These are phyloP conservation scores for Gymnocephalus cernua DNA, from an alignment of 2,113 vertebrate genomes.

Conservation along the genomic window DNA sequence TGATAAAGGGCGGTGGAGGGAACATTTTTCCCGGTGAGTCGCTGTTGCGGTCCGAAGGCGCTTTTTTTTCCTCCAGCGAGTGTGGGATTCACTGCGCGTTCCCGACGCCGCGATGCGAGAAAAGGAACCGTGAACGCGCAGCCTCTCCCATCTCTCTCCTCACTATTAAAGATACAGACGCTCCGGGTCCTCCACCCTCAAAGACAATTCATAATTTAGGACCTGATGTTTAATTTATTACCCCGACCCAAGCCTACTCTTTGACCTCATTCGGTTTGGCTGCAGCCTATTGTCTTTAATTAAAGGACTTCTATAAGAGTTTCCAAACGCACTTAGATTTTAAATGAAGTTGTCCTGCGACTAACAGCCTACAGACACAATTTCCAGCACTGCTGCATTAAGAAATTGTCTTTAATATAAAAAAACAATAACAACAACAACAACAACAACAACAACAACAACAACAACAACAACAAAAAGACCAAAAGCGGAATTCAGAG, in stretches of 20 bases:
- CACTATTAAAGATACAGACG: slow-evolving; percentile 82
- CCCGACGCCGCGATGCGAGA: slow-evolving; percentile 72
- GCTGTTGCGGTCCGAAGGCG: slow-evolving; percentile 72
- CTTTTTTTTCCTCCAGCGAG: slow-evolving; percentile 70
- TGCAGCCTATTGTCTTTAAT: slow-evolving; percentile 39
- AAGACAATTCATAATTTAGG: slow-evolving; percentile 79
- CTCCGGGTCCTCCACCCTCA: slow-evolving; percentile 57
- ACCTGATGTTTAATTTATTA: slow-evolving; percentile 76
- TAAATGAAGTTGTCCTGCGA: not conserved
- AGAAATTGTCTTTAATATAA: not conserved
- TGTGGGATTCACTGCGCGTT: slow-evolving; percentile 77
- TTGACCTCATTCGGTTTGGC: slow-evolving; percentile 70
- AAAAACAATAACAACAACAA: not conserved
- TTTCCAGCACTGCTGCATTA: not conserved
- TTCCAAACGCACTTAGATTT: slow-evolving; percentile 20
- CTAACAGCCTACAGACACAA: not conserved
- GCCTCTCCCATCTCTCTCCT: slow-evolving; percentile 85
- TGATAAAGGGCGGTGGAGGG: slow-evolving; percentile 61
- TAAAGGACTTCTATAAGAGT: not conserved
- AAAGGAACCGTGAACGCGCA: slow-evolving; percentile 79
- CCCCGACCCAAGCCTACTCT: slow-evolving; percentile 51
- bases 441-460: not conserved
- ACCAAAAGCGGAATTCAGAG: not conserved
- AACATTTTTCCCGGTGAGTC: slow-evolving; percentile 82
- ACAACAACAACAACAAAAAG: not conserved